Percentiles rank a stretch among this genome's conserved stretches.
phyloP scores from a whole-genome alignment of 2,888 invertebrate genomes.

The Drosophila borealis region DNA sequence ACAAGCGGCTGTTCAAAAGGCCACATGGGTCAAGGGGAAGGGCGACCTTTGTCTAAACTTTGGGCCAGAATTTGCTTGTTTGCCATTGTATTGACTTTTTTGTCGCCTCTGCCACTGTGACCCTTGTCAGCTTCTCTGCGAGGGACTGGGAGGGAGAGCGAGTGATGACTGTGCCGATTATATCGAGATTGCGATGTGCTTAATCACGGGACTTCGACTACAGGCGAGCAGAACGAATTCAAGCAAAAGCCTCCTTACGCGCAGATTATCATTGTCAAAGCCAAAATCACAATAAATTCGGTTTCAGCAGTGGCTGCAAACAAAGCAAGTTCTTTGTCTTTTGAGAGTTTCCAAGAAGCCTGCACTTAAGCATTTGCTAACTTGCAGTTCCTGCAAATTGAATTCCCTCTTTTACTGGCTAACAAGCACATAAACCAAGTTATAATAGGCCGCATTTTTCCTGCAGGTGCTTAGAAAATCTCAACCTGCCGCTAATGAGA shows the following conservation, averaged over 20 bases:
- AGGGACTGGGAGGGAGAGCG: slow-evolving; percentile 1
- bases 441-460: slow-evolving; percentile 10
- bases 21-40: background rate
- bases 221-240: slow-evolving; percentile 36
- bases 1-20: slow-evolving; percentile 27
- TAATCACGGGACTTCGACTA: slow-evolving; percentile 35
- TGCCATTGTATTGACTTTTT: slow-evolving; percentile 53
- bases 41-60: slow-evolving; percentile 54
- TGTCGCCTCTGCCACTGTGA: slow-evolving; percentile 51
- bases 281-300: slow-evolving; percentile 66
- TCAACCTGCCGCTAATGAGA: slow-evolving; percentile 31
- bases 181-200: slow-evolving; percentile 49
- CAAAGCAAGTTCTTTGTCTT: background rate
- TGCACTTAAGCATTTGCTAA: slow-evolving; percentile 16
- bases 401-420: background rate
- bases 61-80: slow-evolving; percentile 35
- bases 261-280: slow-evolving; percentile 60
- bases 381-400: slow-evolving; percentile 3
- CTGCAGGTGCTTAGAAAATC: slow-evolving; percentile 31
- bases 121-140: slow-evolving; percentile 53
- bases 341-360: background rate
- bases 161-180: slow-evolving; percentile 50
- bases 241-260: slow-evolving; percentile 32
- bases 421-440: background rate
- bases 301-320: slow-evolving; percentile 1